Evolutionary conservation across 2,888 invertebrate genomes (phyloP), one percentile per base, ranked within the genome.

Genomic region (Noctua janthina): DNA sequence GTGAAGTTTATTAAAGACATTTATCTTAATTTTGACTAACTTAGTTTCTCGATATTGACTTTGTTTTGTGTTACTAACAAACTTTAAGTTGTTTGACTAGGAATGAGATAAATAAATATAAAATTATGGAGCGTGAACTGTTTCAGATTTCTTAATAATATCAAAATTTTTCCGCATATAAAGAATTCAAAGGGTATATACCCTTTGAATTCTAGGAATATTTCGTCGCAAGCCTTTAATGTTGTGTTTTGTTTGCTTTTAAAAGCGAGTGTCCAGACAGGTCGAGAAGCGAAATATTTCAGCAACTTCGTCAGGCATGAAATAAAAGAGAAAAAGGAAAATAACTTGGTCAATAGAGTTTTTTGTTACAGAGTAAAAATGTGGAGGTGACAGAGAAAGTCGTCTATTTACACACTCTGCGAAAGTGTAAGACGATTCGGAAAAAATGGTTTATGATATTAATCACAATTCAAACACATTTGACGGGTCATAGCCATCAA

Each of bases 1-100:
- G 71, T 85, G 79, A 89, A 85, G 84, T 89, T 92, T 93, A 93
- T 92, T 91, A 92, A 91, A 91, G 82, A 81, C 91, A 91, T 93
- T 93, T 91, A 91, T 92, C 92, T 92, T 92, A 92, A 92, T 92
- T 90, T 90, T 85, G 85, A 85, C 39, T 88, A 86, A 90, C 85
- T 91, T 87, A 87, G 78, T 86, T 85, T 83, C 73, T 77, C 68
- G 69, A 77, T 83, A 83, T 88, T 88, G 87, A 86, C 71, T 82
- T 87, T 79, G 74, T 85, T 78, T 72, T 15, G 59, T 76, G 66
- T 78, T 78, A 54, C 71, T 69, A 35, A 51, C 43, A 17, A 75
- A 83, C 62, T 78, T 77, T 64, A n/a, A 77, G 64, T 62, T 62
- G 73, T 73, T 59, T 11, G 35, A 13, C 43, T 74, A 35, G 23